Percentiles rank a stretch among this genome's conserved stretches.
phyloP scores from a whole-genome alignment of 1,140 invertebrate species.

The Brachionus angularis region DNA sequence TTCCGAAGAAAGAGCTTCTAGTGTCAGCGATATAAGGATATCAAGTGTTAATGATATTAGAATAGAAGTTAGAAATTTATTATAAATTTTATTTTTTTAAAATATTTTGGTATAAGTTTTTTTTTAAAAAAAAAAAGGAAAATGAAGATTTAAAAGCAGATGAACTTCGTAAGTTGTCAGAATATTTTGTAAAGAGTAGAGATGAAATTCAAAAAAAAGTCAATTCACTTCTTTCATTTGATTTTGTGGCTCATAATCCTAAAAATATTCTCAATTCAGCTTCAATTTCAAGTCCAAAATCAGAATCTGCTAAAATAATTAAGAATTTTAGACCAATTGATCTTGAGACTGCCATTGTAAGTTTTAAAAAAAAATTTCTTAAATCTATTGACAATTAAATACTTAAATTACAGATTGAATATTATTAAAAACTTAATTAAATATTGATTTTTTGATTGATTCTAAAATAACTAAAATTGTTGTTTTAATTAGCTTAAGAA shows the following conservation, averaged over 20 bases:
- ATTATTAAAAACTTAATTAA: too few relatives aligned
- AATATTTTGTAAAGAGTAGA: slow-evolving; percentile 35
- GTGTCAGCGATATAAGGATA: slow-evolving; percentile 42
- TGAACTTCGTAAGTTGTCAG: slow-evolving; percentile 29
- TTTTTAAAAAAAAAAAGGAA: too few relatives aligned
- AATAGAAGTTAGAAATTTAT: not conserved
- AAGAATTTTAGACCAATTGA: slow-evolving; percentile 15
- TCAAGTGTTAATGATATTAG: slow-evolving; percentile 7
- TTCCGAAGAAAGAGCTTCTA: slow-evolving; percentile 18
- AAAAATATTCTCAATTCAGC: not conserved
- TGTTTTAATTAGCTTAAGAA: too few relatives aligned
- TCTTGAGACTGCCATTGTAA: slow-evolving; percentile 22
- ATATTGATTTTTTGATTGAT: too few relatives aligned
- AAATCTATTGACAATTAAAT: too few relatives aligned
- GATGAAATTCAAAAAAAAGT: slow-evolving; percentile 43
- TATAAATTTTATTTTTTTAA: too few relatives aligned
- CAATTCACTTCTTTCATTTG: slow-evolving; percentile 8
- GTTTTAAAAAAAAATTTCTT: too few relatives aligned
- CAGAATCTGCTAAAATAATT: not conserved
- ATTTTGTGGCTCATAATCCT: slow-evolving; percentile 10
- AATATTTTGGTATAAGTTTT: too few relatives aligned
- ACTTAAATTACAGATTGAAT: too few relatives aligned
- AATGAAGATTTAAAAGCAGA: slow-evolving; percentile 32
- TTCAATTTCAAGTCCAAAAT: not conserved
- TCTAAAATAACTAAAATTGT: too few relatives aligned